A percentile compares a stretch with the other conserved stretches of the same genome.
Evolutionary conservation across 2,888 invertebrate genomes (phyloP).

Genomic region (Melieria crassipennis): DNA sequence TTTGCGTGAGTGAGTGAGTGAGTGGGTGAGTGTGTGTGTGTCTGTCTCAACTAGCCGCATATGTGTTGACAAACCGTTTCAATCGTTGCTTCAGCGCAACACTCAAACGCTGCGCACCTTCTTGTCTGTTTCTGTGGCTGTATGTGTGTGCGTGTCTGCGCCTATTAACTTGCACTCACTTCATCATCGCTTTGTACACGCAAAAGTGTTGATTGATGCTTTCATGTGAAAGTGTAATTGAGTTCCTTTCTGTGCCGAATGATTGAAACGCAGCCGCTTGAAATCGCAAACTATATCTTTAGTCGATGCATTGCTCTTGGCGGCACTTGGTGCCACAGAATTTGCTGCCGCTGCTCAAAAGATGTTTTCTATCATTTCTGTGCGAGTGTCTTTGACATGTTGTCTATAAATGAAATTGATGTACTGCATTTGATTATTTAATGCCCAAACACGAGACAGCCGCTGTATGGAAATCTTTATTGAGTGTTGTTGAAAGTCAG

Average conservation of each 20-base stretch:
- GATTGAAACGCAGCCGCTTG: not conserved
- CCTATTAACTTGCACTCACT: constrained; percentile 12
- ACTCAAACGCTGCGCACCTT: constrained; percentile 1
- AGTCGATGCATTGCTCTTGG: too few species aligned
- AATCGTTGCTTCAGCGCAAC: constrained; percentile 5
- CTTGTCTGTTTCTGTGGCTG: not conserved
- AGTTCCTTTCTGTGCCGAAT: not conserved
- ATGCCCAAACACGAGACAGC: too few species aligned
- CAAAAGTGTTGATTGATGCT: constrained; percentile 29
- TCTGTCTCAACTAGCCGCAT: not conserved
- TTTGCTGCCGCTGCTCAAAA: too few species aligned
- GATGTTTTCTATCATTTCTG: too few species aligned
- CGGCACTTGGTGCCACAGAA: too few species aligned
- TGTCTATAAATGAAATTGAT: too few species aligned
- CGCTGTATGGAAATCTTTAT: too few species aligned
- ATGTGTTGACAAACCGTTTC: constrained; percentile 28
- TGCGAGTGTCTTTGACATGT: too few species aligned
- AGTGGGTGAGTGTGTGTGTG: not conserved
- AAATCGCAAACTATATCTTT: too few species aligned
- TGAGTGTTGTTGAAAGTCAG: too few species aligned
- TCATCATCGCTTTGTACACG: constrained; percentile 11
- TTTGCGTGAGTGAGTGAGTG: not conserved
- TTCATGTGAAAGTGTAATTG: constrained; percentile 30
- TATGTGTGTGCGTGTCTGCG: constrained; percentile 1
- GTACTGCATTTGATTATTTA: too few species aligned